Evolutionary conservation across 2,888 invertebrate species (phyloP), one percentile per base, ranked within the genome.

Genomic region (Eristalis intricaria): DNA sequence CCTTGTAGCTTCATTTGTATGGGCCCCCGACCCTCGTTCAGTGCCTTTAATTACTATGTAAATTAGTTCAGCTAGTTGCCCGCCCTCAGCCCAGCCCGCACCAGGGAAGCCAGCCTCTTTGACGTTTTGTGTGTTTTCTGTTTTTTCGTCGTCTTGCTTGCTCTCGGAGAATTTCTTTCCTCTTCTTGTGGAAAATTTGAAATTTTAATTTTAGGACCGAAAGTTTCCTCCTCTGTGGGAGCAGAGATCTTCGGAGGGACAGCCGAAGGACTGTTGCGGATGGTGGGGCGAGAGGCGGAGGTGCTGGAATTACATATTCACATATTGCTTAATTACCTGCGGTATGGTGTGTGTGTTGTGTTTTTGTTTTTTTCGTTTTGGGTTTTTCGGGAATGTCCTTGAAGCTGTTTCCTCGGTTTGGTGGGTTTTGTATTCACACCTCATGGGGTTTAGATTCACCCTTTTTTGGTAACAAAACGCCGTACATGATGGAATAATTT

Each of bases 31-130:
- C 22, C 7, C 23, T 50, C 29, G n/a, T 56, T 78, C 22, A 32
- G 15, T 68, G 83, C 56, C 26, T 78, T 83, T 83, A 86, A 86
- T 86, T 83, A 83, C 86, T 86, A 86, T 82, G 85, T 82, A 82
- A 86, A 86, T 82, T 82, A 74, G 43, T 77, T 77, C 38, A 29
- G 82, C 43, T 69, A 85, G 74, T 78, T 69, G 19, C 50, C 50
- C 2, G 68, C 65, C 60, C 38, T 22, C 22, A 15, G 4, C 60
- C 32, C 19, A 10, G 29, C 15, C 0, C 22, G 23, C 56, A 15
- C 56, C n/a, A 60, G 61, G 61, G 35, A 22, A 29, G 23, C 23
- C 60, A 65, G 38, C 60, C 32, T 32, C 65, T 73, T 73, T 64
- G 64, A 78, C 64, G 63, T 32, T 71, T 71, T 35, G 29, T 43